Conservation (phyloP, 35 echinoderm and acorn worm genomes). For the Ophioderma brevispina region DNA sequence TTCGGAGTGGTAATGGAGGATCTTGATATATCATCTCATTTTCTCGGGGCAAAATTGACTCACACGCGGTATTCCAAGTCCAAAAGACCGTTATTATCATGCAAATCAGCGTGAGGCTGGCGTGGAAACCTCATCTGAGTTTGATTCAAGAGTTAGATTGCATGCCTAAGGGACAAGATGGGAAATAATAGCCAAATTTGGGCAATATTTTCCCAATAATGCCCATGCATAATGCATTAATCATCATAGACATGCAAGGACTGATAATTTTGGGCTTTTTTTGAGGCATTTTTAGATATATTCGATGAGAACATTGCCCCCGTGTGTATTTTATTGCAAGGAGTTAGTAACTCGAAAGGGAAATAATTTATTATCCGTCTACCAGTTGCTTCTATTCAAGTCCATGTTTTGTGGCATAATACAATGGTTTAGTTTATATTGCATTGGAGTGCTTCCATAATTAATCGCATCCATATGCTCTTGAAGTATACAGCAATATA, state of each 20-base stretch:
- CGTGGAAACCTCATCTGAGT: background rate
- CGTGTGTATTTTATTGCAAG: background rate
- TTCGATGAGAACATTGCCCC: background rate
- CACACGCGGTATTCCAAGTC: background rate
- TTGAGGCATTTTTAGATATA: background rate
- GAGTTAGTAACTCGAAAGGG: background rate
- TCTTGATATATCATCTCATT: background rate
- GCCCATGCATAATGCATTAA: conserved; percentile 10
- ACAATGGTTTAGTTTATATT: no score
- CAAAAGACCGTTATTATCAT: background rate
- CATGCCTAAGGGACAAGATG: background rate
- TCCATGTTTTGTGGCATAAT: no score
- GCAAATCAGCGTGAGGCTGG: background rate
- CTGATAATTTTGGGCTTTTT: conserved; percentile 3
- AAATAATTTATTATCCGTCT: background rate
- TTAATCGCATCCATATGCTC: no score
- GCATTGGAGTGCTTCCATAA: no score
- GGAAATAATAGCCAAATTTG: conserved; percentile 11
- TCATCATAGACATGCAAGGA: background rate
- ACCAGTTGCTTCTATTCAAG: background rate
- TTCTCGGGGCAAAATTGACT: conserved; percentile 9
- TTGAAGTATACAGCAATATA: no score
- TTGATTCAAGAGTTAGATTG: background rate
- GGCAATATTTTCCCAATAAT: conserved; percentile 4
- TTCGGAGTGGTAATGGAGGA: background rate